Conservation (phyloP, 92 coral and sea anemone genomes). For the Porites evermanni region DNA sequence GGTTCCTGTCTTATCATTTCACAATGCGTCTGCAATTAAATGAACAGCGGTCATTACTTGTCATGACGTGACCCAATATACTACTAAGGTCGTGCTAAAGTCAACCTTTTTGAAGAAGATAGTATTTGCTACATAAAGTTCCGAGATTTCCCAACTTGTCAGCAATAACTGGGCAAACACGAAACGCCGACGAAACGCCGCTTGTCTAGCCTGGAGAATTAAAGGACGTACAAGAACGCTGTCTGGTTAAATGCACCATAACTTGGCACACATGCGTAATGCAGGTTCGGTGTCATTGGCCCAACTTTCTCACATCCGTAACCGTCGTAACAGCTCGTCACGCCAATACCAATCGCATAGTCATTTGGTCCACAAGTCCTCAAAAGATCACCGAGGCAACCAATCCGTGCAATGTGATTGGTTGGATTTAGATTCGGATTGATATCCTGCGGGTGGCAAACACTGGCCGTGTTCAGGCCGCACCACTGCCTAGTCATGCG, state of each 20-base stretch:
- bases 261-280: conserved; percentile 83
- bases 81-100: background rate
- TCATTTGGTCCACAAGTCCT: conserved; percentile 92
- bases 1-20: conserved; percentile 77
- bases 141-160: conserved; percentile 61
- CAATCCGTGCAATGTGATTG: conserved; percentile 90
- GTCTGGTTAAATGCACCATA: conserved; percentile 87
- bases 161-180: conserved; percentile 85
- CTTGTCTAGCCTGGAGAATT: background rate
- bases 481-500: conserved; percentile 89
- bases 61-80: background rate
- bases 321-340: conserved; percentile 86
- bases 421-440: conserved; percentile 93
- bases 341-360: conserved; percentile 86
- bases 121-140: background rate
- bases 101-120: background rate
- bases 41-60: conserved; percentile 42
- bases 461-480: conserved; percentile 86
- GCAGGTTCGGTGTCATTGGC: conserved; percentile 81
- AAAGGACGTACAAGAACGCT: conserved; percentile 76
- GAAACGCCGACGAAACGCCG: conserved; percentile 9
- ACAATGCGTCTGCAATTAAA: conserved; percentile 86
- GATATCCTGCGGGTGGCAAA: conserved; percentile 90
- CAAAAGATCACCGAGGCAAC: conserved; percentile 88
- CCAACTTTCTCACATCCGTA: conserved; percentile 89